Base-by-base conservation (phyloP, 2,888 invertebrate species). In the Doris montereyensis region DNA sequence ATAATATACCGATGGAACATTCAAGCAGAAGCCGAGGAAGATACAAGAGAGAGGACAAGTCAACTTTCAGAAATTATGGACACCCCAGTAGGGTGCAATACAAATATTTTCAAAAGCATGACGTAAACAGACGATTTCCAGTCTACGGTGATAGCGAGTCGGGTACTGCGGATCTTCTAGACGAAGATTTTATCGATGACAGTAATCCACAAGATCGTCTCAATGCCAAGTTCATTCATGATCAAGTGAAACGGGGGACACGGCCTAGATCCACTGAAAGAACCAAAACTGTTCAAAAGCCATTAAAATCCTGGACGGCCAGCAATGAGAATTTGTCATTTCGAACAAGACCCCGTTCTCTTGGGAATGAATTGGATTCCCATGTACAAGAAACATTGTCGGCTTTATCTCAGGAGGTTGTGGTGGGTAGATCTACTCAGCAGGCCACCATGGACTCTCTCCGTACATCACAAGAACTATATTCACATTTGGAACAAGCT, bases 361-460 rank as follows among this genome's bases (percentile, higher is more conserved):
- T 13, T 2, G 32, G 30, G 1, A 17, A 21, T 21, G 24, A 28
- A 57, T 26, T 21, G 2, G 71, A 77, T 52, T 73, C 60, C 8
- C 75, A 81, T 62, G 28, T 81, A 30, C 70, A 34, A 13, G 62
- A 77, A 3, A 74, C 75, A 10, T 4, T 81, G 17, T 35, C 34
- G 65, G 10, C 81, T 28, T 41, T 86, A 52, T 86, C 84, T 75
- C 77, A 82, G 0, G 86, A 87, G 17, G 79, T 87, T 10, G 76
- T 85, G 78, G 71, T 82, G 70, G 83, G 84, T 10, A 77, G 85
- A 28, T 83, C 83, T n/a, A 84, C 81, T 26, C 84, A 86, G 70
- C 86, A 85, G 85, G 78, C 78, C 8, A 84, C 83, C 4, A 81
- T 84, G 35, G 86, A 87, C 30, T 85, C 85, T 13, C 76, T 87